A percentile compares a stretch with the other conserved stretches of the same genome.
These are phyloP conservation scores for Nipponia nippon DNA, from an alignment of 2,113 vertebrate genomes.

Conservation along the genomic window DNA sequence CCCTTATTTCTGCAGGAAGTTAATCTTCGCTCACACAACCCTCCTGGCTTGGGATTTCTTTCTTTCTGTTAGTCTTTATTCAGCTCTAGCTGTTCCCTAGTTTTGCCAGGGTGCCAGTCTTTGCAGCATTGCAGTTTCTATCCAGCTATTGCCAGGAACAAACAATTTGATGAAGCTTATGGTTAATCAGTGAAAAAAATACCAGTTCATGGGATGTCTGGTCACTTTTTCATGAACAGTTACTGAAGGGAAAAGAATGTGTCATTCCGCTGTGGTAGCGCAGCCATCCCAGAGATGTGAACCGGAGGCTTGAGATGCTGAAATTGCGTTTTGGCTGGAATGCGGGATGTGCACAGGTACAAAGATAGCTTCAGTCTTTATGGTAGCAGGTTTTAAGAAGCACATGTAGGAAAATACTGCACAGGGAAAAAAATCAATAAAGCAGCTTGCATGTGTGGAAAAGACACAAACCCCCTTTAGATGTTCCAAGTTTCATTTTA, in stretches of 20 bases:
- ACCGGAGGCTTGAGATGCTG: neutral
- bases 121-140: neutral
- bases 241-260: neutral
- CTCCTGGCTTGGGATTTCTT: neutral
- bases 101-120: neutral
- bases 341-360: neutral
- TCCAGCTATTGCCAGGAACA: neutral
- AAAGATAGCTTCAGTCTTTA: neutral
- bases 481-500: slow-evolving; percentile 37
- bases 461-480: neutral
- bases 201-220: neutral
- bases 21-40: neutral
- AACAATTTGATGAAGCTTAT: neutral
- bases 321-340: neutral
- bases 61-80: neutral
- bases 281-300: neutral
- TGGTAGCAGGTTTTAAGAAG: neutral
- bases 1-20: neutral
- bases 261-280: neutral
- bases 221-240: neutral
- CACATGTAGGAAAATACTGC: neutral
- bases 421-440: neutral
- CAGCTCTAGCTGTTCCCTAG: neutral
- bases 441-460: slow-evolving; percentile 7
- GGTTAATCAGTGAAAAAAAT: neutral